Conservation (phyloP, 1,140 invertebrate genomes). For the Caenorhabditis remanei region DNA sequence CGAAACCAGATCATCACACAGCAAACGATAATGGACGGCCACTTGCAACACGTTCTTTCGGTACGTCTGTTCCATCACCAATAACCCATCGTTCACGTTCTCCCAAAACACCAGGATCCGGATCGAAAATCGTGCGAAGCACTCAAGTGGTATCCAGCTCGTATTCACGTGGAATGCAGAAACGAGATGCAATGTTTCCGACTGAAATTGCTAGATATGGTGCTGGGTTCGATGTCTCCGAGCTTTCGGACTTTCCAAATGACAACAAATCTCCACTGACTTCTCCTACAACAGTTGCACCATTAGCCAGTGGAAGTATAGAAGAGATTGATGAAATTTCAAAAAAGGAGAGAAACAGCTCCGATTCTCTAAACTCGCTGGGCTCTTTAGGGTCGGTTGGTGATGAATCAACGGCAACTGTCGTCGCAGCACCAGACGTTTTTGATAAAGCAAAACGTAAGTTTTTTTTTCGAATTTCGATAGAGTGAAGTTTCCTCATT, state of each 20-base stretch:
- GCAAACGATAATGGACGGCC: not conserved
- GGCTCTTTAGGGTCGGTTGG: constrained; percentile 38
- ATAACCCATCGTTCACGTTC: constrained; percentile 27
- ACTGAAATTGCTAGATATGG: not conserved
- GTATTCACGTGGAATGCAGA: constrained; percentile 35
- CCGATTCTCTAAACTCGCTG: constrained; percentile 61
- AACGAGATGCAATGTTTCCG: constrained; percentile 40
- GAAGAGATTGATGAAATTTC: constrained; percentile 46
- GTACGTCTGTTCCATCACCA: constrained; percentile 31
- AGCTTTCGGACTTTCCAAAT: not conserved
- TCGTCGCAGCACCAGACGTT: constrained; percentile 20
- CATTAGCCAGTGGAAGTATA: constrained; percentile 11
- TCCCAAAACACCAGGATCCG: constrained; percentile 9
- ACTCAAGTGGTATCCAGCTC: constrained; percentile 30
- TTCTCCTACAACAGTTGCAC: not conserved
- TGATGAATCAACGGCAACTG: constrained; percentile 36
- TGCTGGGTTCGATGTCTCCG: constrained; percentile 20
- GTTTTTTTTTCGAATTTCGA: not conserved
- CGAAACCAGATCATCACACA: constrained; percentile 68
- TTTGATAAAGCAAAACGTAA: constrained; percentile 36
- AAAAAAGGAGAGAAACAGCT: constrained; percentile 59
- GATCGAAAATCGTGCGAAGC: constrained; percentile 33
- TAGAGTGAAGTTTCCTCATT: not conserved
- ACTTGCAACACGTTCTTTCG: constrained; percentile 11
- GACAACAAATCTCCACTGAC: constrained; percentile 41